Percentiles rank a stretch among this genome's conserved stretches.
These are phyloP conservation scores for Drosophila obscura DNA, from an alignment of 1,140 invertebrate species.

Conservation along the genomic window DNA sequence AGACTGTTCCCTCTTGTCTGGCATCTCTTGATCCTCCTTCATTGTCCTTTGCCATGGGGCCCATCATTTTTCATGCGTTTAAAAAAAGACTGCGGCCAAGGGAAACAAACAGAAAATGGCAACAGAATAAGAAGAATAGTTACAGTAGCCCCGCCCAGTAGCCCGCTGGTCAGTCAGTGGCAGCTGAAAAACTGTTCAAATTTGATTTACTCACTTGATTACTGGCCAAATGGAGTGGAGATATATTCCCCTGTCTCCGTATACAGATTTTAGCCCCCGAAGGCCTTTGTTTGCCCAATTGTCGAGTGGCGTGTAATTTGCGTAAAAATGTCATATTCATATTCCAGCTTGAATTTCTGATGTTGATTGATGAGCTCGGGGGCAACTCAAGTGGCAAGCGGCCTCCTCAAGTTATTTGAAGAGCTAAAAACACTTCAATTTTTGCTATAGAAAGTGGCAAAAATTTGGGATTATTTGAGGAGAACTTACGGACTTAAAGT, in stretches of 20 bases:
- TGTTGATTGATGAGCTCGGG: constrained; percentile 68
- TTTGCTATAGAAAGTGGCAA: too few species aligned
- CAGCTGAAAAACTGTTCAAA: constrained; percentile 73
- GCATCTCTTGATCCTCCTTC: constrained; percentile 20
- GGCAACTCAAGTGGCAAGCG: constrained; percentile 38
- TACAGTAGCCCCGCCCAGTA: constrained; percentile 10
- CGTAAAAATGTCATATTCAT: constrained; percentile 82
- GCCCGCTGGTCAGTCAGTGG: constrained; percentile 20
- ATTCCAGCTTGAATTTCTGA: constrained; percentile 56
- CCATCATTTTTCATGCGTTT: constrained; percentile 79
- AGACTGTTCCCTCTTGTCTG: constrained; percentile 6
- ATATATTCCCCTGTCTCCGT: not conserved
- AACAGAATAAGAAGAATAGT: constrained; percentile 32
- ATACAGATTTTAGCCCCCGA: constrained; percentile 18
- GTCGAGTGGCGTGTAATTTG: constrained; percentile 76
- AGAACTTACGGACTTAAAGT: not conserved
- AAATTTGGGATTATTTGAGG: not conserved
- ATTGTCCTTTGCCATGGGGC: constrained; percentile 20
- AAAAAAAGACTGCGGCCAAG: constrained; percentile 45
- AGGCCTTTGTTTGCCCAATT: constrained; percentile 55
- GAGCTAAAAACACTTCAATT: constrained; percentile 13
- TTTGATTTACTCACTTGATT: constrained; percentile 82
- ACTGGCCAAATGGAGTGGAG: constrained; percentile 24
- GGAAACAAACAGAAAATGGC: not conserved
- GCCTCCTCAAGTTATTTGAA: constrained; percentile 24